Evolutionary conservation across 2,888 invertebrate genomes (phyloP).

Genomic region (Chorisops tibialis): DNA sequence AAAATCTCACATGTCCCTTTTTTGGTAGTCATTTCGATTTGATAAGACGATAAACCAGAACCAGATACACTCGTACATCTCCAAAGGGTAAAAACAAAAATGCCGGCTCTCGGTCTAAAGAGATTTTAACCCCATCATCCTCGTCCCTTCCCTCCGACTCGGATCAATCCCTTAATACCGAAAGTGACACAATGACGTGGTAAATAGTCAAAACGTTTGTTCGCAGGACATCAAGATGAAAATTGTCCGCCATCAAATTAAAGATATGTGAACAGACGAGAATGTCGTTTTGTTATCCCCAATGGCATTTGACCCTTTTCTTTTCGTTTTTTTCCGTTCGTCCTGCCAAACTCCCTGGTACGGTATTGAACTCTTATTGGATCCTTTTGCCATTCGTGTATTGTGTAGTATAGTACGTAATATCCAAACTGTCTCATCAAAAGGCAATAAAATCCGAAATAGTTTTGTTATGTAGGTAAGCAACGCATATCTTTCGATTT

Average conservation of each 20-base stretch:
- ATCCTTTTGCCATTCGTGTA: constrained; percentile 22
- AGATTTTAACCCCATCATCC: neutral
- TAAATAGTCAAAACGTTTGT: constrained; percentile 34
- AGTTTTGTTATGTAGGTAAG: constrained; percentile 32
- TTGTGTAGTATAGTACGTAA: constrained; percentile 13
- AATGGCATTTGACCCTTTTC: constrained; percentile 31
- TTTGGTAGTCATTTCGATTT: constrained; percentile 30
- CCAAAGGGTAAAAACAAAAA: constrained; percentile 21
- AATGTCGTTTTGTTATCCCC: constrained; percentile 24
- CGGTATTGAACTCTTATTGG: constrained; percentile 5
- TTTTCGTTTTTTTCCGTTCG: neutral
- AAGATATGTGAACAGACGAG: constrained; percentile 23
- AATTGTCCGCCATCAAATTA: constrained; percentile 33
- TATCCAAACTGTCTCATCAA: constrained; percentile 30
- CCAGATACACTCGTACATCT: constrained; percentile 1
- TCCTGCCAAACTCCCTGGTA: neutral
- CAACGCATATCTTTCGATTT: constrained; percentile 20
- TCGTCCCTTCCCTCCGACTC: constrained; percentile 7
- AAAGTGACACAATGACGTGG: constrained; percentile 34
- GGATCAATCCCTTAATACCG: constrained; percentile 9
- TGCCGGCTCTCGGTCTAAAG: neutral
- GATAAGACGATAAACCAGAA: constrained; percentile 30
- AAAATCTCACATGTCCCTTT: constrained; percentile 24
- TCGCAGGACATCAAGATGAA: constrained; percentile 32
- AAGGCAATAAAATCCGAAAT: constrained; percentile 34